Conservation (phyloP, 2,797 vertebrate genomes). For the Enteromius viviparus region DNA sequence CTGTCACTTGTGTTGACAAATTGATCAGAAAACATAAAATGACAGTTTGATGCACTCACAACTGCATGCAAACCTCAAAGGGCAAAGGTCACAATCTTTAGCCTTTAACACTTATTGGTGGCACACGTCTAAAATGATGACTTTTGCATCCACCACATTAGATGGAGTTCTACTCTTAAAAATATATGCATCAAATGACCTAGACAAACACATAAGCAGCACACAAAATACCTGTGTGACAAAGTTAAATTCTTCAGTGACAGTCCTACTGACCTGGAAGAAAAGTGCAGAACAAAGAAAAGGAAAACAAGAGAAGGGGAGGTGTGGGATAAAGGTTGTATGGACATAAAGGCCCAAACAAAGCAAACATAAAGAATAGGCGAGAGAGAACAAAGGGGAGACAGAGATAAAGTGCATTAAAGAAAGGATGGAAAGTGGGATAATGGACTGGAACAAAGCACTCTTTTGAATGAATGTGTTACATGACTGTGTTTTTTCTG, state of each 20-base stretch:
- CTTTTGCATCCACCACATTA: conserved; percentile 1
- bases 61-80: conserved; percentile 16
- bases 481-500: conserved; percentile 38
- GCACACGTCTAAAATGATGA: conserved; percentile 3
- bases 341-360: conserved; percentile 38
- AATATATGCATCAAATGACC: neutral
- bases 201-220: conserved; percentile 16
- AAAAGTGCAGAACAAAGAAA: conserved; percentile 25
- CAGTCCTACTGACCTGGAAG: conserved; percentile 37
- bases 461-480: conserved; percentile 41
- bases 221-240: conserved; percentile 52
- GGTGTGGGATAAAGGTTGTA: conserved; percentile 26
- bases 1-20: conserved; percentile 41
- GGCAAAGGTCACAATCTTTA: conserved; percentile 31
- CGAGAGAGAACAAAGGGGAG: conserved; percentile 46
- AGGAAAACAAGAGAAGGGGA: conserved; percentile 35
- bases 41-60: conserved; percentile 46
- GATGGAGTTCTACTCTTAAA: neutral
- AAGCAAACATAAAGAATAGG: conserved; percentile 43
- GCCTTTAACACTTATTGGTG: conserved; percentile 43
- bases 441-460: conserved; percentile 40
- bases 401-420: conserved; percentile 23
- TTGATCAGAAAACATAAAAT: conserved; percentile 28
- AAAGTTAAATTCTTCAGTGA: conserved; percentile 20
- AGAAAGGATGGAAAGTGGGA: conserved; percentile 13